Base-by-base conservation (phyloP, 2,888 invertebrate species). In the Lasioglossum vierecki region DNA sequence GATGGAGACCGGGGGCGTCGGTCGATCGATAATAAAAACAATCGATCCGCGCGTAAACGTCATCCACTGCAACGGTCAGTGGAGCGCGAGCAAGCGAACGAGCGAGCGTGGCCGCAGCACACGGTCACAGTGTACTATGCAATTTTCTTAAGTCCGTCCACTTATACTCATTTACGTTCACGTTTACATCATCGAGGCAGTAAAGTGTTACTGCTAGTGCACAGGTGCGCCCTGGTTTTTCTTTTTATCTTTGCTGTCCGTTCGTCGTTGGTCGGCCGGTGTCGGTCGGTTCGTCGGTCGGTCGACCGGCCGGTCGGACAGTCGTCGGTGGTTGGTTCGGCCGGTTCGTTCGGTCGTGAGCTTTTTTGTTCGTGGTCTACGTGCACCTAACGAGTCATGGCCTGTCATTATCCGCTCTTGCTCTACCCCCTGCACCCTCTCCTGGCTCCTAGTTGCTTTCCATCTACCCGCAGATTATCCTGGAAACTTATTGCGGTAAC, bases 121-220 rank as follows among this genome's bases (percentile, higher is more conserved):
- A 82, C 82, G 74, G 86, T 86, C 90, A 83, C 88, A 76, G 79
- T 79, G 79, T 82, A 80, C 87, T 78, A 49, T 90, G 94, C 93
- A 94, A 94, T 94, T 93, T 93, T 93, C 93, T 91, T 87, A 91
- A 92, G 92, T 92, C 93, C 92, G 88, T 90, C 92, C 93, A 93
- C 93, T 93, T 92, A 93, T 93, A 93, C 92, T 93, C 94, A 93
- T 93, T 94, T 93, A 93, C 93, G 94, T 94, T 94, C 92, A 89
- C 92, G 94, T 94, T 95, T 94, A 94, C 94, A 94, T 95, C 94
- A 95, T 94, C 93, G 92, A 90, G 91, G 93, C 88, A 93, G 93
- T 94, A 93, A 94, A 94, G 93, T 93, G 93, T 94, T 94, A 93
- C 94, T 92, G 92, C 91, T 91, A 89, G 92, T 46, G 91, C 92